phyloP scores from a whole-genome alignment of 2,888 invertebrate genomes.

The Epistrophe grossulariae region DNA sequence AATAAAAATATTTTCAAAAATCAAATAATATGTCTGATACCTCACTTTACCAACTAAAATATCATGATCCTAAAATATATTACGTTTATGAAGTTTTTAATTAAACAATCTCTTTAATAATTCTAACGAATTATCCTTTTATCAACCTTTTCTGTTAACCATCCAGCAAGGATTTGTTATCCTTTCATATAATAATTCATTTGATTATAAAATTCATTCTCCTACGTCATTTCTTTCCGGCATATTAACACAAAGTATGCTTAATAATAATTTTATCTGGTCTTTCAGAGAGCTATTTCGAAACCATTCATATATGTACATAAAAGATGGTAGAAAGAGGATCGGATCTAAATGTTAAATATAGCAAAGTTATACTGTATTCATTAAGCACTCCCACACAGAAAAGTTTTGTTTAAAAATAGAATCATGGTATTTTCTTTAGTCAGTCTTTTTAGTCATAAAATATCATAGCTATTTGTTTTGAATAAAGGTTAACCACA shows the following conservation, averaged over 20 bases:
- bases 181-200: slow-evolving; percentile 28
- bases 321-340: neutral
- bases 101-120: neutral
- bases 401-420: neutral
- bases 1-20: too few species aligned
- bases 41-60: too few species aligned
- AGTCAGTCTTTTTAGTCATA: slow-evolving; percentile 21
- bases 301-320: neutral
- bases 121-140: slow-evolving; percentile 2
- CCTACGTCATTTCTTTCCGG: slow-evolving; percentile 9
- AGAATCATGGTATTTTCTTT: slow-evolving; percentile 10
- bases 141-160: too few species aligned
- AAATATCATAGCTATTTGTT: slow-evolving; percentile 27
- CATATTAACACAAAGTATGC: slow-evolving; percentile 14
- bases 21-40: too few species aligned
- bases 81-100: neutral
- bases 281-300: slow-evolving; percentile 23
- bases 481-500: slow-evolving; percentile 41
- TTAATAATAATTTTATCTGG: slow-evolving; percentile 7
- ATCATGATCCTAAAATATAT: neutral
- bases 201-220: slow-evolving; percentile 19
- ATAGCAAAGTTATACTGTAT: neutral
- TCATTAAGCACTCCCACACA: neutral
- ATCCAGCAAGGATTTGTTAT: neutral
- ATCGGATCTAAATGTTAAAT: neutral